Conservation (phyloP, 2,888 invertebrate species). For the Leptopterna dolabrata region DNA sequence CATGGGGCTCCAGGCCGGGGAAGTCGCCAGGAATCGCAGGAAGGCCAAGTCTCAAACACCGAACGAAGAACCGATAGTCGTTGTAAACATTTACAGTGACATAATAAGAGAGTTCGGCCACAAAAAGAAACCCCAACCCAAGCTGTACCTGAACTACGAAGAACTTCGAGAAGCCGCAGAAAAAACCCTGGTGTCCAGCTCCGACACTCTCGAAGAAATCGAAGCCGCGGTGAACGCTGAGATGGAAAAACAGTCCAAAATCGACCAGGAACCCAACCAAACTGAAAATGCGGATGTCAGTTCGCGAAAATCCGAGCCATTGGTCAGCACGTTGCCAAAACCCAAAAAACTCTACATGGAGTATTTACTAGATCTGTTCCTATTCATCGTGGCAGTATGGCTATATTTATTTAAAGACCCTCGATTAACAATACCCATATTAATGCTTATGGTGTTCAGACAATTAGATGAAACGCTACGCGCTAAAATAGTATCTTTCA, state of each 20-base stretch:
- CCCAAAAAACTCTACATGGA: conserved; percentile 71
- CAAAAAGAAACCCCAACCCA: conserved; percentile 68
- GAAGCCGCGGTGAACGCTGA: conserved; percentile 14
- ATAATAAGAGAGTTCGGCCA: conserved; percentile 79
- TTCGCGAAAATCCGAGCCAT: not conserved
- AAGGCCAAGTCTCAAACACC: conserved; percentile 55
- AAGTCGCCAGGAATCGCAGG: conserved; percentile 66
- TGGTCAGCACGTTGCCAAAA: conserved; percentile 1
- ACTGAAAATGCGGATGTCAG: not conserved
- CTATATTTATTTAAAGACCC: conserved; percentile 85
- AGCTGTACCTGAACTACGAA: conserved; percentile 73
- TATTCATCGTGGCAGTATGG: conserved; percentile 82
- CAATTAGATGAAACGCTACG: conserved; percentile 77
- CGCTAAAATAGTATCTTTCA: conserved; percentile 65
- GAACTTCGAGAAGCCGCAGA: conserved; percentile 74
- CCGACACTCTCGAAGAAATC: conserved; percentile 5
- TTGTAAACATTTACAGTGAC: conserved; percentile 84
- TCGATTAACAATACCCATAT: conserved; percentile 81
- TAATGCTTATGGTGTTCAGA: conserved; percentile 80
- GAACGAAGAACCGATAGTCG: conserved; percentile 76
- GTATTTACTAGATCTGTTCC: conserved; percentile 79
- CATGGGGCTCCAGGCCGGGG: conserved; percentile 66
- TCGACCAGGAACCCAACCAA: not conserved
- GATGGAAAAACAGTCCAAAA: not conserved
- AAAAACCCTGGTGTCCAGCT: conserved; percentile 64